A percentile compares a stretch with the other conserved stretches of the same genome.
These are phyloP conservation scores for Nyleta sp. DNA, from an alignment of 2,888 invertebrate species.

Conservation along the genomic window DNA sequence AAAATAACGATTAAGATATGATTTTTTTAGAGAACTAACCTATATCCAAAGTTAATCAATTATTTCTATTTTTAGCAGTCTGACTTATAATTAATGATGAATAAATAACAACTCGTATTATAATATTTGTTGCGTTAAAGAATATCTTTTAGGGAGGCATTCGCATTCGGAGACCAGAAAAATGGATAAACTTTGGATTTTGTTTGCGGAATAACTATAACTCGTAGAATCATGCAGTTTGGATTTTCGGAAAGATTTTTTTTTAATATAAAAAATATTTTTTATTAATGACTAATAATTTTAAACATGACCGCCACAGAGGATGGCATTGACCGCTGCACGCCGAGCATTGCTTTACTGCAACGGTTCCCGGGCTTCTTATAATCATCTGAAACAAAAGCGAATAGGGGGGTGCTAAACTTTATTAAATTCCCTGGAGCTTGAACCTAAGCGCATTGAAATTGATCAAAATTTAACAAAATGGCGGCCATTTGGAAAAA, in stretches of 20 bases:
- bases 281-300: neutral
- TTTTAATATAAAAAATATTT: conserved; percentile 1
- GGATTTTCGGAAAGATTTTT: neutral
- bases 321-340: neutral
- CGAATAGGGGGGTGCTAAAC: neutral
- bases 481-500: conserved; percentile 1
- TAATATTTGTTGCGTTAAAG: too few relatives aligned
- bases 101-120: too few relatives aligned
- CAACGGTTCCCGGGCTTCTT: neutral
- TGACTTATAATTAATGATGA: too few relatives aligned
- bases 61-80: too few relatives aligned
- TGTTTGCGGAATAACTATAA: neutral
- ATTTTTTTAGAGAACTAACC: too few relatives aligned
- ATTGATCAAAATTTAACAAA: conserved; percentile 5
- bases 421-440: conserved; percentile 1
- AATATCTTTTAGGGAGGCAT: too few relatives aligned
- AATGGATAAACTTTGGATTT: conserved; percentile 5
- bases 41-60: too few relatives aligned
- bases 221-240: conserved; percentile 1
- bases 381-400: neutral
- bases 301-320: neutral
- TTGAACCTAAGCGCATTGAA: conserved; percentile 3
- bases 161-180: neutral
- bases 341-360: neutral
- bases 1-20: too few relatives aligned